Evolutionary conservation across 2,888 invertebrate species (phyloP).

Genomic region (Caradrina kadenii): DNA sequence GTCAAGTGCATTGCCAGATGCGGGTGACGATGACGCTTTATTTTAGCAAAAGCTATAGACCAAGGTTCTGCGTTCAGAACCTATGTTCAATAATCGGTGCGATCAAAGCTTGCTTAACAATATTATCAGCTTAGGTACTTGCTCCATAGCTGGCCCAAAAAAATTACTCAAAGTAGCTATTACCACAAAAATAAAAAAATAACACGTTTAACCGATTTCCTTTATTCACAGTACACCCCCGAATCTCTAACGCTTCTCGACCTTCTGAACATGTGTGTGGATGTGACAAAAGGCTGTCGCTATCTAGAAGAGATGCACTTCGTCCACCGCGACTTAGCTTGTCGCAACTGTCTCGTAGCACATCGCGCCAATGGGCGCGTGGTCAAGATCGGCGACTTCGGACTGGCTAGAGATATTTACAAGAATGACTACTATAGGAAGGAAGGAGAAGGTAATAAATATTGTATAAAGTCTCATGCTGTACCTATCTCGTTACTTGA

Average conservation of each 20-base stretch:
- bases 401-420: constrained; percentile 98
- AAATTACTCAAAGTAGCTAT: neutral
- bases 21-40: too few species aligned
- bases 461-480: neutral
- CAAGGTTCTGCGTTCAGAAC: too few species aligned
- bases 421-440: constrained; percentile 99
- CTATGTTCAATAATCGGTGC: too few species aligned
- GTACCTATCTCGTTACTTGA: too few species aligned
- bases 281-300: constrained; percentile 98
- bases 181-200: neutral
- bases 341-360: constrained; percentile 98
- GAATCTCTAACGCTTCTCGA: constrained; percentile 95
- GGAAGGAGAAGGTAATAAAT: constrained; percentile 93
- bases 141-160: too few species aligned
- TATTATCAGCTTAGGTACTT: neutral
- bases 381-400: constrained; percentile 99
- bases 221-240: constrained; percentile 88
- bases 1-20: neutral
- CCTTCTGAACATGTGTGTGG: constrained; percentile 97
- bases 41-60: too few species aligned
- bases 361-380: constrained; percentile 93
- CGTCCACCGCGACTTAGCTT: constrained; percentile 98
- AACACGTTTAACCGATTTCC: neutral
- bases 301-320: constrained; percentile 99
- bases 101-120: neutral